Conservation (phyloP, 2,888 invertebrate species). For the Xylota segnis region DNA sequence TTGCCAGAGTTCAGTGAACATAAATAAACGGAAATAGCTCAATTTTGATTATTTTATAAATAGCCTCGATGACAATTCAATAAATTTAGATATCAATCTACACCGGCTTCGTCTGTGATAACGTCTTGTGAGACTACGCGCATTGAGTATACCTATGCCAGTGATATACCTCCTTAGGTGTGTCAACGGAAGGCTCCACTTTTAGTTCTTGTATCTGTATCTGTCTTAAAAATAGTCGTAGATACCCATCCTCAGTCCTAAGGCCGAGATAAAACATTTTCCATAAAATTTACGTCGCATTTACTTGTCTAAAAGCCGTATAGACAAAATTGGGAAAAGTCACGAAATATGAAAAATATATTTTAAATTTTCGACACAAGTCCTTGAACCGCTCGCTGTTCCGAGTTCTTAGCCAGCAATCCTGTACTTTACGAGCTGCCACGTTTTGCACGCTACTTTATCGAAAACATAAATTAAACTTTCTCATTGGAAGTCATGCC, state of each 20-base stretch:
- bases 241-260: too few relatives aligned
- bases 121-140: not conserved
- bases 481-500: slow-evolving; percentile 22
- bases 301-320: too few relatives aligned
- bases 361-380: not conserved
- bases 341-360: not conserved
- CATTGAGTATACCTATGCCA: not conserved
- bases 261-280: too few relatives aligned
- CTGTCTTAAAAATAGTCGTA: too few relatives aligned
- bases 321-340: not conserved
- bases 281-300: too few relatives aligned
- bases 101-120: not conserved
- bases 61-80: slow-evolving; percentile 24
- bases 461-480: slow-evolving; percentile 7
- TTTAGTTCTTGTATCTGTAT: not conserved
- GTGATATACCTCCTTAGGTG: not conserved
- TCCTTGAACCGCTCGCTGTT: not conserved
- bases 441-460: slow-evolving; percentile 8
- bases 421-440: not conserved
- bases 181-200: not conserved
- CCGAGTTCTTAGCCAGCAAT: not conserved
- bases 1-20: slow-evolving; percentile 20
- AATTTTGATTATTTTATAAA: not conserved
- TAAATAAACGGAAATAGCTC: not conserved
- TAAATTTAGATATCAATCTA: slow-evolving; percentile 14